A percentile compares a stretch with the other conserved stretches of the same genome.
These are phyloP conservation scores for Atherinosoma microstoma DNA, from an alignment of 2,797 vertebrate genomes.

Conservation along the genomic window DNA sequence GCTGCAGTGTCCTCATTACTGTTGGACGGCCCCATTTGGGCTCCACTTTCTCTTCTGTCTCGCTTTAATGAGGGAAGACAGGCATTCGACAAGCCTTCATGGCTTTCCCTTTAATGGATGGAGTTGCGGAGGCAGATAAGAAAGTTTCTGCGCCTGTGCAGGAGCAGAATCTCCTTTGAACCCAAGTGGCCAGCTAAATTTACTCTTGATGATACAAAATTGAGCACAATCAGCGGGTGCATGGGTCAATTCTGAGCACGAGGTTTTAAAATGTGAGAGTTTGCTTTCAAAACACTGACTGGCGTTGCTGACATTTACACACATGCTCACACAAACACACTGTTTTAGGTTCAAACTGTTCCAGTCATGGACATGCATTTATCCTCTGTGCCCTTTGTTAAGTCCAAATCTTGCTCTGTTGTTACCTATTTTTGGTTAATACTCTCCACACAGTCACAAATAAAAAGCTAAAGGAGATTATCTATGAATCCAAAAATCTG, in stretches of 20 bases:
- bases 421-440: slow-evolving; percentile 28
- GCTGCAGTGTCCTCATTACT: slow-evolving; percentile 59
- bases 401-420: slow-evolving; percentile 30
- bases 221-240: slow-evolving; percentile 9
- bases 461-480: slow-evolving; percentile 44
- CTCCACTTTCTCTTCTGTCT: slow-evolving; percentile 40
- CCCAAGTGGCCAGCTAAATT: slow-evolving; percentile 2
- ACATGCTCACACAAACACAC: background rate
- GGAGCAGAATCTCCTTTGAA: slow-evolving; percentile 4
- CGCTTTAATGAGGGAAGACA: slow-evolving; percentile 61
- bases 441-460: slow-evolving; percentile 16
- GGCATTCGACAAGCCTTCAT: slow-evolving; percentile 34
- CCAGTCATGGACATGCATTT: slow-evolving; percentile 14
- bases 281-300: slow-evolving; percentile 16
- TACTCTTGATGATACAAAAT: slow-evolving; percentile 3
- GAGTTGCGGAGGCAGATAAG: slow-evolving; percentile 45
- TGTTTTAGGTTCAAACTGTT: slow-evolving; percentile 6
- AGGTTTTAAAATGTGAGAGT: slow-evolving; percentile 4
- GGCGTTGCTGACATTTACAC: background rate
- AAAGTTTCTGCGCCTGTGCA: slow-evolving; percentile 20
- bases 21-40: slow-evolving; percentile 37
- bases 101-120: slow-evolving; percentile 42
- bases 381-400: slow-evolving; percentile 12
- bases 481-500: slow-evolving; percentile 5
- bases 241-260: background rate